These are phyloP conservation scores for Ariolimax columbianus DNA, from an alignment of 2,888 invertebrate species.

Conservation along the genomic window DNA sequence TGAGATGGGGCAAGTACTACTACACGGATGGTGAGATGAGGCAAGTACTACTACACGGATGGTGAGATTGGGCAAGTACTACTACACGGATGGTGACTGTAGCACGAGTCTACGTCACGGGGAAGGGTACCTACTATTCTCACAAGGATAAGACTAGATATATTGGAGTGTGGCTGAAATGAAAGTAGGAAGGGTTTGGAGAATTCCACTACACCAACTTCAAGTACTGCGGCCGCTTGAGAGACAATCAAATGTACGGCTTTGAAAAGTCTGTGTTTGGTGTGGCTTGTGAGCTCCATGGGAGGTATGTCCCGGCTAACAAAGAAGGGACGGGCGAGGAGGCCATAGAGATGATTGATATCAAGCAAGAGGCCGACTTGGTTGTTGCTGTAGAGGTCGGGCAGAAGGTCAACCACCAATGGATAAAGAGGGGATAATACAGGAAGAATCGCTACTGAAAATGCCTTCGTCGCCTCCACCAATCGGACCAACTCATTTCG, in stretches of 20 bases:
- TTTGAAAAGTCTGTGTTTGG: slow-evolving; percentile 47
- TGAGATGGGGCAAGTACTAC: too few relatives aligned
- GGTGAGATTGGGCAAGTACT: too few relatives aligned
- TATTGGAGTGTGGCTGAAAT: slow-evolving; percentile 45
- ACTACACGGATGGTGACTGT: slow-evolving; percentile 49
- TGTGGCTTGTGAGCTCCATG: slow-evolving; percentile 40
- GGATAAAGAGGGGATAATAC: not conserved
- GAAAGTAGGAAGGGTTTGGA: slow-evolving; percentile 48
- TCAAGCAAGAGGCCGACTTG: slow-evolving; percentile 39
- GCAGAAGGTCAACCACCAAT: slow-evolving; percentile 10
- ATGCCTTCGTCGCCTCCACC: slow-evolving; percentile 45
- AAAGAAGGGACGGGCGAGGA: slow-evolving; percentile 24
- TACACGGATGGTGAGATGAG: too few relatives aligned
- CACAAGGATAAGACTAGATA: slow-evolving; percentile 28
- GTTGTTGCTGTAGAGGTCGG: slow-evolving; percentile 20
- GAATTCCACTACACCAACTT: slow-evolving; percentile 43
- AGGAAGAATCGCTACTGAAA: slow-evolving; percentile 14
- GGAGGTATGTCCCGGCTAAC: slow-evolving; percentile 37
- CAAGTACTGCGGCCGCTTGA: slow-evolving; percentile 47
- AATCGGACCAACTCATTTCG: too few relatives aligned
- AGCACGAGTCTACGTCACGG: slow-evolving; percentile 43
- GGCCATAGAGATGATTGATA: slow-evolving; percentile 26
- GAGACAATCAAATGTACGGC: slow-evolving; percentile 48
- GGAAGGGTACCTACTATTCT: slow-evolving; percentile 42
- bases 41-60: too few relatives aligned